Evolutionary conservation across 2,113 vertebrate species (phyloP), one percentile per base, ranked within the genome.

Genomic region (Piprites chloris): DNA sequence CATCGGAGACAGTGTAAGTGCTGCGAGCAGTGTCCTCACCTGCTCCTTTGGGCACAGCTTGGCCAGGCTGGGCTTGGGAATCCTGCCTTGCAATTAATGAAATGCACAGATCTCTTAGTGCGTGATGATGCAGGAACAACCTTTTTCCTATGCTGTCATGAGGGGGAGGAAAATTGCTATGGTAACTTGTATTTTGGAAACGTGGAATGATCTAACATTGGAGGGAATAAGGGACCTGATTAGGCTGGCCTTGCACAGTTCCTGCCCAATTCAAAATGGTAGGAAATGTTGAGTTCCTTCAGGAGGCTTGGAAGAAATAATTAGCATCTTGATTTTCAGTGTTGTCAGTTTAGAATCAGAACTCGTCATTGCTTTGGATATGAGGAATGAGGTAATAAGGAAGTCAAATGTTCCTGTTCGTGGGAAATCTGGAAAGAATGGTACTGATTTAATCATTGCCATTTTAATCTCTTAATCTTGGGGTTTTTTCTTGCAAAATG

Each of bases 1-100:
- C 96, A 99, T 99, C 30, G 99, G 99, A 62, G 99, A 99, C 98
- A 99, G 99, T 12, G 99, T 99, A 95, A 99, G 98, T 99, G 85
- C 42, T 6, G 9, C 16, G 2, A 23, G 28, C 27, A 26, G 5
- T 0, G 1, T 56, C 58, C 61, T 26, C 71, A 3, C 2, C 0
- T 23, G 0, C 3, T 49, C 35, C 53, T 13, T 4, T 1, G 73
- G 39, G 11, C 73, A 12, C 75, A 63, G 56, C 84, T 41, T 62
- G 85, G 22, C 37, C 58, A 49, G 47, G 37, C n/a, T 75, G 16
- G 6, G 5, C 26, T 59, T 30, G 42, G 72, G 78, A 55, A 71
- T 22, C 67, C 55, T 79, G 46, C 2, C 55, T 46, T 80, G 63
- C 73, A 84, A 20, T 72, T 74, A 63, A 89, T 95, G 92, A 77